phyloP scores from a whole-genome alignment of 2,113 vertebrate genomes.

The Lagopus muta region DNA sequence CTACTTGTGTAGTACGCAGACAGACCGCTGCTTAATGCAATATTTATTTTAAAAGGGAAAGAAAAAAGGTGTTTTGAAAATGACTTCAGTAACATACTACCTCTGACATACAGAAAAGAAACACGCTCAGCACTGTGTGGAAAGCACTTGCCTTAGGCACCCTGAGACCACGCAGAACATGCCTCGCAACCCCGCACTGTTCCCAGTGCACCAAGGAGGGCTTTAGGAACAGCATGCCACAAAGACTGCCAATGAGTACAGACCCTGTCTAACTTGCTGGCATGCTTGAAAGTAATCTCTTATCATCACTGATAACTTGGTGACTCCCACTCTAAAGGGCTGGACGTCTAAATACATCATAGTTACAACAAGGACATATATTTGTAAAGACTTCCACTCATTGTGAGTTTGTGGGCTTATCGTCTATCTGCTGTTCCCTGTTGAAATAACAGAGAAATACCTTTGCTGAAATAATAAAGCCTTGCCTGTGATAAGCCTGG shows the following conservation, averaged over 20 bases:
- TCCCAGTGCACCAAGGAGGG: neutral
- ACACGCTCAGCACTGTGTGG: rapidly evolving
- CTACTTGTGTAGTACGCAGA: neutral
- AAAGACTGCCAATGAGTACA: neutral
- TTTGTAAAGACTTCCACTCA: slow-evolving; percentile 64
- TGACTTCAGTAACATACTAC: slow-evolving; percentile 51
- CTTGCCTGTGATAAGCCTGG: neutral
- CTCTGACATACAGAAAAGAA: slow-evolving; percentile 63
- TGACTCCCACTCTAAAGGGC: slow-evolving; percentile 11
- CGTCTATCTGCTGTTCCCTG: slow-evolving; percentile 41
- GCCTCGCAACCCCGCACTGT: neutral
- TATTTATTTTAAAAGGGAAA: neutral
- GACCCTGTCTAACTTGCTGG: neutral
- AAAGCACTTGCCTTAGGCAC: neutral
- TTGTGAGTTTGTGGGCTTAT: slow-evolving; percentile 58
- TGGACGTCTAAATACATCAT: neutral
- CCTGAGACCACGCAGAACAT: no score
- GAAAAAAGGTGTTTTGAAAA: neutral
- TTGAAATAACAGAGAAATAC: slow-evolving; percentile 56
- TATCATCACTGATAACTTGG: neutral
- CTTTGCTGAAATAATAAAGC: slow-evolving; percentile 36
- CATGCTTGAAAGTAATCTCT: neutral
- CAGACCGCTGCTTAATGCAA: neutral
- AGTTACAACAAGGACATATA: slow-evolving; percentile 26
- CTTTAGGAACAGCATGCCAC: neutral